Evolutionary conservation across 2,888 invertebrate genomes (phyloP).

Genomic region (Zaprionus bogoriensis): DNA sequence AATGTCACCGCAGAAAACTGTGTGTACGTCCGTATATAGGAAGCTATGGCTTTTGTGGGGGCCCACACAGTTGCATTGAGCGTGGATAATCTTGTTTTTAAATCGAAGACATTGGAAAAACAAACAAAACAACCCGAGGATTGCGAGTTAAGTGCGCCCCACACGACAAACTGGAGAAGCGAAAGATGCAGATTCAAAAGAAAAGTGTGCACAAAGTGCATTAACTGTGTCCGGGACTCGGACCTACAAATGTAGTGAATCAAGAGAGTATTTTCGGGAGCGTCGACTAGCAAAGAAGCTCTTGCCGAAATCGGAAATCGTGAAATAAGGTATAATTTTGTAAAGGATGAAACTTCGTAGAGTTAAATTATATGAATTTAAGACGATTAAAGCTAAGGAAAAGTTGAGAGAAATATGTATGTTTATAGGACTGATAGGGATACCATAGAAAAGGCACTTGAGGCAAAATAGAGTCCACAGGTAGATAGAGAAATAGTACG

Average conservation of each 20-base stretch:
- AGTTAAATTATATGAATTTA: too few relatives aligned
- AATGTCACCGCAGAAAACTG: neutral
- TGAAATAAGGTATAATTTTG: too few relatives aligned
- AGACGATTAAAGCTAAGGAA: too few relatives aligned
- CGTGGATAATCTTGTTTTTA: slow-evolving; percentile 34
- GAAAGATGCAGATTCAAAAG: neutral
- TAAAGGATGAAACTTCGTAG: too few relatives aligned
- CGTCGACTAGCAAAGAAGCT: neutral
- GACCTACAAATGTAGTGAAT: neutral
- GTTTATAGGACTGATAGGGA: too few relatives aligned
- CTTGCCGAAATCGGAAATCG: too few relatives aligned
- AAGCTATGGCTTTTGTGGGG: too few relatives aligned
- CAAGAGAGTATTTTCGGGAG: neutral
- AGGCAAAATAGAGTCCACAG: too few relatives aligned
- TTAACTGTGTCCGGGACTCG: neutral
- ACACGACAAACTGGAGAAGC: slow-evolving; percentile 3
- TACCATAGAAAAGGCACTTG: too few relatives aligned
- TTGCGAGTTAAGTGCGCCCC: slow-evolving; percentile 12
- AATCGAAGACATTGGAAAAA: slow-evolving; percentile 2
- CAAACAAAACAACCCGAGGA: neutral
- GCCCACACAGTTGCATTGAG: slow-evolving; percentile 7
- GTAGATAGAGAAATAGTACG: too few relatives aligned
- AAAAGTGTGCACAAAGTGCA: neutral
- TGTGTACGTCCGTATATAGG: slow-evolving; percentile 10
- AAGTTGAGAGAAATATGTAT: too few relatives aligned